These are phyloP conservation scores for Drosophila eugracilis DNA, from an alignment of 1,140 invertebrate species.

Conservation along the genomic window DNA sequence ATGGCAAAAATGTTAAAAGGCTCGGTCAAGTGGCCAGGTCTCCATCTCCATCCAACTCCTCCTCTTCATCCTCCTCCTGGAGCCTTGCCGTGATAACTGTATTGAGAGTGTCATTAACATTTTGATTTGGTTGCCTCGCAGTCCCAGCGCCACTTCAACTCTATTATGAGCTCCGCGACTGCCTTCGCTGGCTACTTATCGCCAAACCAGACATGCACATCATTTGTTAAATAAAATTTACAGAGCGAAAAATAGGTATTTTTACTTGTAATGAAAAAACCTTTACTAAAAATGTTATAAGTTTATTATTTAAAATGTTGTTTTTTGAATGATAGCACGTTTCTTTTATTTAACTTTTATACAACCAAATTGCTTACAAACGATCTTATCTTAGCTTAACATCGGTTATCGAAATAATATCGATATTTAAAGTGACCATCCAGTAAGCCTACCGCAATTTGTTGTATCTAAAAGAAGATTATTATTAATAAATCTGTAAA, in stretches of 20 bases:
- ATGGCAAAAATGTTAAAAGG: constrained; percentile 79
- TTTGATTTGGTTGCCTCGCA: constrained; percentile 73
- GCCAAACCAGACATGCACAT: constrained; percentile 67
- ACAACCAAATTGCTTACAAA: no score
- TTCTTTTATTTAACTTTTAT: no score
- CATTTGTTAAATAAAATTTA: constrained; percentile 77
- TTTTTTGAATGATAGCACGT: no score
- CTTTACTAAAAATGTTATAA: background rate
- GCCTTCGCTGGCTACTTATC: constrained; percentile 63
- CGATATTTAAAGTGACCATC: no score
- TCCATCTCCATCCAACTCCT: background rate
- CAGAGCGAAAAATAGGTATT: background rate
- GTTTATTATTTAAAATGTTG: no score
- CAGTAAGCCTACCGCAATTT: no score
- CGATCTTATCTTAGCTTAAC: no score
- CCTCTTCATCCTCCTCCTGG: background rate
- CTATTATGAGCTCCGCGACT: constrained; percentile 57
- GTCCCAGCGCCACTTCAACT: constrained; percentile 41
- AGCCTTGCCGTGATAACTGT: constrained; percentile 69
- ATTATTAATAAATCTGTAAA: no score
- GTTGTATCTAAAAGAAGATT: no score
- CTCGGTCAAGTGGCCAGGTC: constrained; percentile 55
- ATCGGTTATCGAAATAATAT: no score
- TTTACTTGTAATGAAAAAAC: background rate
- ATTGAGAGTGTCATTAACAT: constrained; percentile 85